phyloP scores from a whole-genome alignment of 1,140 invertebrate species.

The Monomorium pharaonis region DNA sequence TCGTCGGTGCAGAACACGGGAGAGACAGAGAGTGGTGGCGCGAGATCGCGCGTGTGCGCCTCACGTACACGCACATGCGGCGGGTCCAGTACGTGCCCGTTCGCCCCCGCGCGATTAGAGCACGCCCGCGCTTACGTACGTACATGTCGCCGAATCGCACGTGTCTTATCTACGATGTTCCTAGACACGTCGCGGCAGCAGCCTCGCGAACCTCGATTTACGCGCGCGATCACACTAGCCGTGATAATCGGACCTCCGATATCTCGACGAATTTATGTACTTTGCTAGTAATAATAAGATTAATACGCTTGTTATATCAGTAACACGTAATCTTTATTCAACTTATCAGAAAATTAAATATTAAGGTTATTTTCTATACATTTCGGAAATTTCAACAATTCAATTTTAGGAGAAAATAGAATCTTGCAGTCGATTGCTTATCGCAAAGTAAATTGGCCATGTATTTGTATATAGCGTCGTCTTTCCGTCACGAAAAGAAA shows the following conservation, averaged over 20 bases:
- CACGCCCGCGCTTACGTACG: constrained; percentile 44
- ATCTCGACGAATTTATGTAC: constrained; percentile 46
- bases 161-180: constrained; percentile 65
- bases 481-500: background rate
- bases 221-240: constrained; percentile 2
- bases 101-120: constrained; percentile 58
- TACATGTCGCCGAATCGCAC: constrained; percentile 57
- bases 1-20: constrained; percentile 59
- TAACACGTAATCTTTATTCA: background rate
- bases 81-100: constrained; percentile 39
- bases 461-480: constrained; percentile 6
- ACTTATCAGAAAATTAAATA: background rate
- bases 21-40: constrained; percentile 1
- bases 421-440: background rate
- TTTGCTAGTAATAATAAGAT: background rate
- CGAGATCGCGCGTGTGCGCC: constrained; percentile 24
- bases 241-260: constrained; percentile 43
- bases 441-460: background rate
- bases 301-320: background rate
- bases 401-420: background rate
- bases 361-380: background rate
- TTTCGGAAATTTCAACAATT: background rate
- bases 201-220: constrained; percentile 47
- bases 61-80: constrained; percentile 3
- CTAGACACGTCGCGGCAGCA: constrained; percentile 23